A percentile compares a stretch with the other conserved stretches of the same genome.
phyloP scores from a whole-genome alignment of 2,113 vertebrate species.

The Ornithorhynchus anatinus region DNA sequence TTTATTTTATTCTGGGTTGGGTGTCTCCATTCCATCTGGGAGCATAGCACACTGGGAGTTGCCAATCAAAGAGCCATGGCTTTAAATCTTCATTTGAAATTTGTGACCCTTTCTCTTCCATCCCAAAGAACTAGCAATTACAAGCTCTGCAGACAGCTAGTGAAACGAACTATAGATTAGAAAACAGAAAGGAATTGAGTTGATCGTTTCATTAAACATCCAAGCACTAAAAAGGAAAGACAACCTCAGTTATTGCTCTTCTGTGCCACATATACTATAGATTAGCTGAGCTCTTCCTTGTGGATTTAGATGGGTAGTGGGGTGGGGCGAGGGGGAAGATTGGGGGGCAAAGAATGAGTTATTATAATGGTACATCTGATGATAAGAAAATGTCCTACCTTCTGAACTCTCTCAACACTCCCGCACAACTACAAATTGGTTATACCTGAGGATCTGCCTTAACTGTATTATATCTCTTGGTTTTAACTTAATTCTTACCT shows the following conservation, averaged over 20 bases:
- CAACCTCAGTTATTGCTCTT: neutral
- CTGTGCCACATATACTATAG: conserved; percentile 5
- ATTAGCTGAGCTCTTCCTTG: neutral
- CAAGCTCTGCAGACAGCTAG: neutral
- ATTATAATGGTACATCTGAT: neutral
- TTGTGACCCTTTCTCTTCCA: neutral
- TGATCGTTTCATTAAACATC: conserved; percentile 5
- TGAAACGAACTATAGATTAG: neutral
- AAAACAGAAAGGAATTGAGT: neutral
- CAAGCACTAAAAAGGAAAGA: neutral
- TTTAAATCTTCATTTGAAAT: neutral
- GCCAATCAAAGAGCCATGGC: neutral
- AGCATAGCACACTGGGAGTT: neutral
- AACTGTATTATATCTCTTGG: neutral
- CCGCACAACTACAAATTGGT: neutral
- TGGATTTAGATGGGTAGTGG: neutral
- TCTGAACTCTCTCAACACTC: neutral
- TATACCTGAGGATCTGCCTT: neutral
- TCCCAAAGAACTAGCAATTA: neutral
- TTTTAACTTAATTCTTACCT: neutral
- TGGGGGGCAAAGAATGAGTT: neutral
- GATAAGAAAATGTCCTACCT: neutral
- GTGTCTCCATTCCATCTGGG: neutral
- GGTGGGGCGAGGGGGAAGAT: neutral
- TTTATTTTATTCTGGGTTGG: too few species aligned